Percentiles rank a stretch among this genome's conserved stretches.
phyloP scores from a whole-genome alignment of 1,140 invertebrate genomes.

The Drosophila sucinea region DNA sequence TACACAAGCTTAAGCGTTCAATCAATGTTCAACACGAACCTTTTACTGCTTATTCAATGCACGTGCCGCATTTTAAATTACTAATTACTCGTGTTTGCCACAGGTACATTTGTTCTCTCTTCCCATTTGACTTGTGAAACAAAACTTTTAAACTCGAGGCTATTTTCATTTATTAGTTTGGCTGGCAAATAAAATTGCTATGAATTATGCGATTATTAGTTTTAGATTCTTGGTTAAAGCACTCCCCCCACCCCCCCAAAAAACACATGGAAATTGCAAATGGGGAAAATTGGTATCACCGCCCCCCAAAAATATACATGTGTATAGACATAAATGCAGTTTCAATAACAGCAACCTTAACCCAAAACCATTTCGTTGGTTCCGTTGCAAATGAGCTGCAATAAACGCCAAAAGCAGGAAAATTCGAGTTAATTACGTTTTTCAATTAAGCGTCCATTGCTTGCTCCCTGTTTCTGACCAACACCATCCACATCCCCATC shows the following conservation, averaged over 20 bases:
- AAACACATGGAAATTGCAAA: background rate
- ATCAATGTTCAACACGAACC: constrained; percentile 51
- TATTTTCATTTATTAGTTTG: constrained; percentile 30
- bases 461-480: constrained; percentile 19
- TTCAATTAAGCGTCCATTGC: constrained; percentile 72
- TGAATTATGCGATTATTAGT: constrained; percentile 29
- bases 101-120: constrained; percentile 27
- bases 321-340: constrained; percentile 37
- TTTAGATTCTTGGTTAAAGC: background rate
- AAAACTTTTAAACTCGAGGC: background rate
- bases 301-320: constrained; percentile 65
- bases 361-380: constrained; percentile 49
- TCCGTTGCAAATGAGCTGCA: constrained; percentile 77
- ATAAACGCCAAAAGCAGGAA: constrained; percentile 79
- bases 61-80: constrained; percentile 79
- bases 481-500: constrained; percentile 1
- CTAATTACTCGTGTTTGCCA: constrained; percentile 69
- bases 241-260: background rate
- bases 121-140: background rate
- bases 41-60: constrained; percentile 51
- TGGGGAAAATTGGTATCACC: constrained; percentile 13
- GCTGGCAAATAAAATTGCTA: constrained; percentile 33
- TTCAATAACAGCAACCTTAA: constrained; percentile 25
- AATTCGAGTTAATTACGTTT: constrained; percentile 81
- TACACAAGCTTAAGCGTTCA: constrained; percentile 73